phyloP scores from a whole-genome alignment of 2,797 vertebrate genomes.

The Carapus acus region DNA sequence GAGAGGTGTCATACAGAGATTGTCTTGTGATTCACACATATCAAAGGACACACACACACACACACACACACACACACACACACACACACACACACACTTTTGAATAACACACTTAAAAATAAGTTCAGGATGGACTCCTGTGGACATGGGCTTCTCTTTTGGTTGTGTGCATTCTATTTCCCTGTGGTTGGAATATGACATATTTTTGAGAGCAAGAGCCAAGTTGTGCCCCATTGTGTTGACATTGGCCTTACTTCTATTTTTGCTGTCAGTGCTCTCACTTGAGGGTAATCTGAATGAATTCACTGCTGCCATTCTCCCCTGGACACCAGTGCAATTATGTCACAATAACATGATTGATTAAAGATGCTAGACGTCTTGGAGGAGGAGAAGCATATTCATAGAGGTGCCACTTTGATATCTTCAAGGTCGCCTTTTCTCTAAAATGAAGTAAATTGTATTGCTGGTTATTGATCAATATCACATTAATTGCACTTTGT shows the following conservation, averaged over 20 bases:
- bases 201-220: conserved; percentile 52
- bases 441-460: too few relatives aligned
- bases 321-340: neutral
- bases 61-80: conserved; percentile 6
- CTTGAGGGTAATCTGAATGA: conserved; percentile 54
- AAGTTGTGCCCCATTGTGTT: conserved; percentile 49
- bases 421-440: too few relatives aligned
- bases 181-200: conserved; percentile 57
- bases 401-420: neutral
- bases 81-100: conserved; percentile 6
- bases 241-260: conserved; percentile 58
- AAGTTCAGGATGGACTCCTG: conserved; percentile 28
- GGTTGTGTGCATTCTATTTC: conserved; percentile 49
- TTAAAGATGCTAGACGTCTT: neutral
- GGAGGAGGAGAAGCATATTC: too few relatives aligned
- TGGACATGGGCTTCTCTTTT: conserved; percentile 30
- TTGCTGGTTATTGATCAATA: too few relatives aligned
- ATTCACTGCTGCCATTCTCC: conserved; percentile 57
- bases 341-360: too few relatives aligned
- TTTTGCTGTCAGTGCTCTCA: conserved; percentile 55
- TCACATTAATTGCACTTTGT: too few relatives aligned
- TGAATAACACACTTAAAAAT: conserved; percentile 20
- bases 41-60: conserved; percentile 21
- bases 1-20: conserved; percentile 57
- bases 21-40: conserved; percentile 47